Conservation (phyloP, 2,797 vertebrate genomes). For the Leptatherina wallacei region DNA sequence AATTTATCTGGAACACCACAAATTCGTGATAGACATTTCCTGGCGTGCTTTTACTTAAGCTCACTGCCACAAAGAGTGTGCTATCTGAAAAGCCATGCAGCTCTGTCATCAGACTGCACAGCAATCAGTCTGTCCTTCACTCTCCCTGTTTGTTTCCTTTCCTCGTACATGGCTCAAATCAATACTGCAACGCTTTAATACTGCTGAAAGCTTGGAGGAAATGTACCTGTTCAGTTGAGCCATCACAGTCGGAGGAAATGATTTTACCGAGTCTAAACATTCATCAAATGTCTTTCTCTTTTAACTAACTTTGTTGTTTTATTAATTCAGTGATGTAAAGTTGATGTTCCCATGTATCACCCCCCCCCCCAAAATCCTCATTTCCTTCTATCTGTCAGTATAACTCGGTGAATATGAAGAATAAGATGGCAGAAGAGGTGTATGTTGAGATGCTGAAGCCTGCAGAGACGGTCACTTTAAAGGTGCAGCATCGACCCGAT, state of each 20-base stretch:
- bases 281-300: slow-evolving; percentile 13
- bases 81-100: slow-evolving; percentile 44
- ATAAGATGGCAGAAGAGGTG: slow-evolving; percentile 93
- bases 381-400: slow-evolving; percentile 80
- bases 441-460: slow-evolving; percentile 97
- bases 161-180: slow-evolving; percentile 55
- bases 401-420: slow-evolving; percentile 89
- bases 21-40: slow-evolving; percentile 69
- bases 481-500: slow-evolving; percentile 90
- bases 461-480: slow-evolving; percentile 87
- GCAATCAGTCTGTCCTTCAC: slow-evolving; percentile 49
- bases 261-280: slow-evolving; percentile 39
- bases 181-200: slow-evolving; percentile 67
- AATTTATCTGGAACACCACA: slow-evolving; percentile 50
- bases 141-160: slow-evolving; percentile 53
- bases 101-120: slow-evolving; percentile 52
- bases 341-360: slow-evolving; percentile 1
- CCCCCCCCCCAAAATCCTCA: background rate
- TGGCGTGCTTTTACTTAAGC: slow-evolving; percentile 58
- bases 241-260: slow-evolving; percentile 21
- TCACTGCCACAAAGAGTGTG: slow-evolving; percentile 37
- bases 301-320: background rate
- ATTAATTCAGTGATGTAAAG: slow-evolving; percentile 15
- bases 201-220: slow-evolving; percentile 51
- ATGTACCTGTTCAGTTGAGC: slow-evolving; percentile 36